Percentiles rank a stretch among this genome's conserved stretches.
These are phyloP conservation scores for Troglohyphantes excavatus DNA, from an alignment of 2,888 invertebrate species.

Conservation along the genomic window DNA sequence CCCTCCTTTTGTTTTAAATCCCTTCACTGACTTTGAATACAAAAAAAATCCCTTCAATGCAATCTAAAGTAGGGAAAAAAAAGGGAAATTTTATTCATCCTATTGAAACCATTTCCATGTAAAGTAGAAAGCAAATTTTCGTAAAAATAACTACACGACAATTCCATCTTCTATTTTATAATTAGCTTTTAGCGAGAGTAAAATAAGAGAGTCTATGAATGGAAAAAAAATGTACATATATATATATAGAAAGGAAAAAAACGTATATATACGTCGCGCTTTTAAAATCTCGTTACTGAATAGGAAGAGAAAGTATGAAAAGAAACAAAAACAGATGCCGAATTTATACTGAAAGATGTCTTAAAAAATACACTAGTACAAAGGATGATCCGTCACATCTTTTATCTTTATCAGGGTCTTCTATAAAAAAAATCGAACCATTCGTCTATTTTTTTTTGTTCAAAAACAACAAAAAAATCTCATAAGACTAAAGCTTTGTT, in stretches of 20 bases:
- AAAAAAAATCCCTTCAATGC: background rate
- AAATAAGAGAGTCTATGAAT: background rate
- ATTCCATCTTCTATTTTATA: slow-evolving; percentile 68
- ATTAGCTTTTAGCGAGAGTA: slow-evolving; percentile 68
- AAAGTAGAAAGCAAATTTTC: slow-evolving; percentile 51
- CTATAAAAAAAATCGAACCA: slow-evolving; percentile 44
- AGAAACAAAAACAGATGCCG: too few species aligned
- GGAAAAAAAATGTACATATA: slow-evolving; percentile 14
- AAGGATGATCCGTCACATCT: slow-evolving; percentile 54
- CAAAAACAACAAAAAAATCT: slow-evolving; percentile 19
- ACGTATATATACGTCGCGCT: slow-evolving; percentile 13
- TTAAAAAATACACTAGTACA: slow-evolving; percentile 35
- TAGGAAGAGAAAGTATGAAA: slow-evolving; percentile 54
- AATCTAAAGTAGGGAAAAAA: slow-evolving; percentile 6
- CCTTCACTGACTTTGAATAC: background rate
- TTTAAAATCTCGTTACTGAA: slow-evolving; percentile 68
- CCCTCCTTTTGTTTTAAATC: slow-evolving; percentile 50
- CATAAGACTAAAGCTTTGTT: slow-evolving; percentile 1
- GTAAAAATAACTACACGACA: slow-evolving; percentile 62
- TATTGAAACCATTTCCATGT: slow-evolving; percentile 73
- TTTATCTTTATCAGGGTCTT: slow-evolving; percentile 45
- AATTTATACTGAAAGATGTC: slow-evolving; percentile 23
- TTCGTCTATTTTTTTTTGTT: slow-evolving; percentile 61
- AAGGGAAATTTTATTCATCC: slow-evolving; percentile 45
- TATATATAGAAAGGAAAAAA: background rate